Base-by-base conservation (phyloP, 2,888 invertebrate species). In the Chironomus riparius region DNA sequence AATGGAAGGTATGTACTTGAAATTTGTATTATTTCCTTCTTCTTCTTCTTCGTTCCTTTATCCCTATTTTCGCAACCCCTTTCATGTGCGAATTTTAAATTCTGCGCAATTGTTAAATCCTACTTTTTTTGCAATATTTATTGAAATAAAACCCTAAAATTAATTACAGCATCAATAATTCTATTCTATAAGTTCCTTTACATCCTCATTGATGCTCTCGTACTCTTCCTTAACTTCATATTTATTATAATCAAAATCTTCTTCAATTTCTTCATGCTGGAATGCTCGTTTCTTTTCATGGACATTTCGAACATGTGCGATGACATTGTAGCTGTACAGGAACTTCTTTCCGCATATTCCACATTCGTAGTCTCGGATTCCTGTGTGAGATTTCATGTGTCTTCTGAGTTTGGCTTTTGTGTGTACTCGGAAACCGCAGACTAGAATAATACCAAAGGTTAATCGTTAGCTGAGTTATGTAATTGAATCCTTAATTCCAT, bases 371-470 rank as follows among this genome's bases (percentile, higher is more conserved):
- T 74, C 62, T 12, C 74, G 12, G 5, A 61, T 68, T 12, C 74
- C 74, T 12, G 74, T 74, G 10, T 74, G 74, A 15, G 21, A 21
- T 15, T 74, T 74, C 74, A 74, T 74, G 15, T 74, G 74, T 15
- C 74, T 47, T 18, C 48, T n/a, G 1, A 74, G 22, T 62, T 74
- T 74, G 5, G 74, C 72, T 73, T 73, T 73, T 7, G 72, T 73
- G 47, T 62, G 72, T 2, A 73, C 56, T 18, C 62, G 10, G 21
- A 38, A 62, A 1, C 68, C 68, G 48, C 74, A 74, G 21, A 65
- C 65, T 65, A 12, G 22, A 65, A n/a, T n/a, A n/a, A n/a, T n/a
- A n/a, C n/a, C n/a, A n/a, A n/a, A n/a, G n/a, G n/a, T n/a, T n/a
- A n/a, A n/a, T n/a, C n/a, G n/a, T n/a, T n/a, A n/a, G n/a, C n/a